A percentile compares a stretch with the other conserved stretches of the same genome.
These are phyloP conservation scores for Onychostruthus taczanowskii DNA, from an alignment of 2,113 vertebrate species.

Conservation along the genomic window DNA sequence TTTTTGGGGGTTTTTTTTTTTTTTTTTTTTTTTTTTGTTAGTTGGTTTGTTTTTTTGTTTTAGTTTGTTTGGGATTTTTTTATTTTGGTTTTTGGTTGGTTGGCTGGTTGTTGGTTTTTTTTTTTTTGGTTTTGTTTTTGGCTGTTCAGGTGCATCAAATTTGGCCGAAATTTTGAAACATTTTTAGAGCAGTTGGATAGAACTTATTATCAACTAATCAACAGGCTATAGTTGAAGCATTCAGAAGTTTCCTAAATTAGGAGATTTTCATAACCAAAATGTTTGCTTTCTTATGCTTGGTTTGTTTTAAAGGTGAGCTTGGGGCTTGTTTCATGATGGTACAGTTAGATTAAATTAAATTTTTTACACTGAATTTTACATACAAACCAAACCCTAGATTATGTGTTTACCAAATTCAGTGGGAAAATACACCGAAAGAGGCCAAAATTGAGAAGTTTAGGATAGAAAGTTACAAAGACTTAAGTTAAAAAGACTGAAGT, in stretches of 20 bases:
- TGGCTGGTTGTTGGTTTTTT: background rate
- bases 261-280: background rate
- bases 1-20: background rate
- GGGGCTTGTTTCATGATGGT: background rate
- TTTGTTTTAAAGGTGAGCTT: background rate
- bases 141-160: background rate
- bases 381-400: background rate
- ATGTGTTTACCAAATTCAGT: background rate
- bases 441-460: background rate
- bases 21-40: background rate
- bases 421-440: background rate
- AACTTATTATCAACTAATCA: background rate
- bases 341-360: background rate
- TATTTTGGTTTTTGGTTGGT: background rate
- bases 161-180: background rate
- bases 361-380: background rate
- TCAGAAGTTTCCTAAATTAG: background rate
- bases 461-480: background rate
- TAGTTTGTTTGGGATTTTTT: background rate
- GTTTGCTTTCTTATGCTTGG: background rate
- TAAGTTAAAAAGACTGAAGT: background rate
- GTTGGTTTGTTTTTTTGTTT: too few species aligned
- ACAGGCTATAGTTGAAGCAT: background rate
- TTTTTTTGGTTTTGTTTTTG: too few species aligned
- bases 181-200: background rate